Conservation (phyloP, 2,797 vertebrate species). For the Eulemur rubriventer region DNA sequence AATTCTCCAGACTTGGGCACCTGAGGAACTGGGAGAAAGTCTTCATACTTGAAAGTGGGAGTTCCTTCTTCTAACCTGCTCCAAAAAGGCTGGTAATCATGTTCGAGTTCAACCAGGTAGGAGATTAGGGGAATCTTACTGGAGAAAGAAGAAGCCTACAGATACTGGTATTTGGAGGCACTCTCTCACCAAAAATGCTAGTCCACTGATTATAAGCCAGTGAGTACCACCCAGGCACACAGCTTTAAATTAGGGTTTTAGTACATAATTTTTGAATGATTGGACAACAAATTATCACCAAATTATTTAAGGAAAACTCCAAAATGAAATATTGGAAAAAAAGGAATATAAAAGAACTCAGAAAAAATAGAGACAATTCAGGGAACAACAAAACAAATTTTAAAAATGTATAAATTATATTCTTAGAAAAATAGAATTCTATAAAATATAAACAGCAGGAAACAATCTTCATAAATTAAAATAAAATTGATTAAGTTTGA, state of each 20-base stretch:
- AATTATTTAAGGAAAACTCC: neutral
- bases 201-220: neutral
- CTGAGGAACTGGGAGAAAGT: neutral
- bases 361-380: neutral
- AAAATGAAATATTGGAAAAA: neutral
- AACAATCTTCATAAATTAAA: neutral
- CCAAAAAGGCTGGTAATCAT: neutral
- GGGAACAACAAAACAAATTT: neutral
- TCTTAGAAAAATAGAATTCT: neutral
- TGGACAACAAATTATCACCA: neutral
- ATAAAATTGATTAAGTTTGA: neutral
- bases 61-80: neutral
- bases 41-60: neutral
- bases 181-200: neutral
- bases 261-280: neutral
- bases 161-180: neutral
- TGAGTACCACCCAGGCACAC: neutral
- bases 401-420: neutral
- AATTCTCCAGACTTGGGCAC: neutral
- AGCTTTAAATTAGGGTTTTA: neutral
- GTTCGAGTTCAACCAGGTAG: neutral
- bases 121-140: neutral
- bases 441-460: neutral
- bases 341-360: neutral
- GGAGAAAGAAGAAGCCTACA: neutral